Percentiles rank a stretch among this genome's conserved stretches.
Conservation (phyloP, 2,113 vertebrate species). For the Electrona antarctica region DNA sequence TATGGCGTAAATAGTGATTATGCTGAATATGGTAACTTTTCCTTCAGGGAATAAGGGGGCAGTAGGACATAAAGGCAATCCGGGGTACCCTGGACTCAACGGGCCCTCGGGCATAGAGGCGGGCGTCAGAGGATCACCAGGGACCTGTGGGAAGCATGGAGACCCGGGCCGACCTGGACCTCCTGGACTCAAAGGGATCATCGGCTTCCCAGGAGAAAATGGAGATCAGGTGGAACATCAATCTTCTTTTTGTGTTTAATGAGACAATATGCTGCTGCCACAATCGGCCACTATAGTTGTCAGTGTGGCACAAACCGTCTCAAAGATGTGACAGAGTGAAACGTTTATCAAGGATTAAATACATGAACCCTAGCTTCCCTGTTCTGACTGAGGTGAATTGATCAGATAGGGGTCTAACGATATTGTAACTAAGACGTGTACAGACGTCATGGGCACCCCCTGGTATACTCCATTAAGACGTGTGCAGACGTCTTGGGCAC, state of each 20-base stretch:
- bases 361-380: background rate
- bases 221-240: constrained; percentile 75
- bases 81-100: constrained; percentile 52
- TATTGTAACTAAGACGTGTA: no score
- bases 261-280: no score
- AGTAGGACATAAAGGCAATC: constrained; percentile 40
- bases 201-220: constrained; percentile 78
- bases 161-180: constrained; percentile 69
- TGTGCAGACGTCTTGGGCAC: no score
- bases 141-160: constrained; percentile 55
- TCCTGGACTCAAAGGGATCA: constrained; percentile 59
- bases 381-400: no score
- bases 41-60: constrained; percentile 69
- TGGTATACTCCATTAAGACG: no score
- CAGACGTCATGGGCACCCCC: no score
- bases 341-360: no score
- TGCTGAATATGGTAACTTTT: background rate
- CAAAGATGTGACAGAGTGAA: no score
- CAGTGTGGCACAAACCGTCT: no score
- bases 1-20: background rate
- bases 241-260: no score
- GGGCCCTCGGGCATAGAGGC: constrained; percentile 54
- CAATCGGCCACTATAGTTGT: no score
- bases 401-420: no score
- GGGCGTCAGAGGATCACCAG: constrained; percentile 56